phyloP scores from a whole-genome alignment of 92 coral and sea anemone genomes.

The Zoanthus gigantus region DNA sequence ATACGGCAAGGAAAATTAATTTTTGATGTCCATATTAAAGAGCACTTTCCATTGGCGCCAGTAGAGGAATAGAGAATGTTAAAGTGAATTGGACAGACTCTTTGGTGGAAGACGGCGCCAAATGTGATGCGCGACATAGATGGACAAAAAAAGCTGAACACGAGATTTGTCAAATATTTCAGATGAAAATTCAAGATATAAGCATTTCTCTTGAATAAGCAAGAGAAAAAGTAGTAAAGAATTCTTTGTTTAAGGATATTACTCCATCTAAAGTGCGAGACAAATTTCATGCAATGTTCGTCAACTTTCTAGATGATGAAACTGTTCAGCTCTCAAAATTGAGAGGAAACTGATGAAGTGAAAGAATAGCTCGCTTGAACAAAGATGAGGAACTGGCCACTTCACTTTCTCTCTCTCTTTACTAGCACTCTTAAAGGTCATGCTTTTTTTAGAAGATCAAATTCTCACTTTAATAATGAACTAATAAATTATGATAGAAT shows the following conservation, averaged over 20 bases:
- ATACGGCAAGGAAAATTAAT: neutral
- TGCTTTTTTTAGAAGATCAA: neutral
- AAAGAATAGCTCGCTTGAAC: neutral
- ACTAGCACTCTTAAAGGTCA: neutral
- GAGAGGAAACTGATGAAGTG: neutral
- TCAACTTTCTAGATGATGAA: neutral
- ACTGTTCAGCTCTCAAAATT: neutral
- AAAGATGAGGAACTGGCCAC: conserved; percentile 1
- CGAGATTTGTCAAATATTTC: neutral
- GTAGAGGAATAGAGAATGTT: conserved; percentile 2
- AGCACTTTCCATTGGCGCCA: neutral
- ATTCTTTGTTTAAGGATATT: conserved; percentile 14
- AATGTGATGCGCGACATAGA: neutral
- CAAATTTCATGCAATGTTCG: conserved; percentile 17
- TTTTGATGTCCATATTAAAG: neutral
- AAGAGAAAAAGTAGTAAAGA: neutral
- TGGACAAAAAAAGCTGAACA: conserved; percentile 11
- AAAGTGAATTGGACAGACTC: neutral
- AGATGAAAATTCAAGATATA: neutral
- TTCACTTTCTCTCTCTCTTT: neutral
- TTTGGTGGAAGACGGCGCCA: neutral
- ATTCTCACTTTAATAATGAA: neutral
- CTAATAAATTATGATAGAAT: no score
- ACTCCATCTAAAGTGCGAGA: conserved; percentile 23
- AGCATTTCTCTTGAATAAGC: neutral